phyloP scores from a whole-genome alignment of 2,113 vertebrate species.

The Mustela nigripes region DNA sequence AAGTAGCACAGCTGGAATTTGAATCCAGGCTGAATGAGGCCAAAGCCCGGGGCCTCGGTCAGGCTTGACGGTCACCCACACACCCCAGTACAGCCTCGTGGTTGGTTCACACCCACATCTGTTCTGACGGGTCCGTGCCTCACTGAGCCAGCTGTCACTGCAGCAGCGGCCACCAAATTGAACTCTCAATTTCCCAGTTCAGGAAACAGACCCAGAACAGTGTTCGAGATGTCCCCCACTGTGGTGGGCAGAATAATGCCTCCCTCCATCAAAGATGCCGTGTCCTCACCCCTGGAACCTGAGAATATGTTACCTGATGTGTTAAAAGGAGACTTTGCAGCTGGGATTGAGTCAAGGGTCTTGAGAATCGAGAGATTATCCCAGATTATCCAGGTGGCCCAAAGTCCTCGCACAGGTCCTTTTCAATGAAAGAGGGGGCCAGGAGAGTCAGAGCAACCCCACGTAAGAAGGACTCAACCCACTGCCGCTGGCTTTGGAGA shows the following conservation, averaged over 20 bases:
- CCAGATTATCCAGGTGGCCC: background rate
- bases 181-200: background rate
- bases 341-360: background rate
- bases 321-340: background rate
- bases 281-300: background rate
- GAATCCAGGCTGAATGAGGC: background rate
- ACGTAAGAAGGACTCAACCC: background rate
- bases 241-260: background rate
- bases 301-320: background rate
- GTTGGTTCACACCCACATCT: background rate
- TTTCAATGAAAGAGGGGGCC: background rate
- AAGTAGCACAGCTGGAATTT: background rate
- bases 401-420: background rate
- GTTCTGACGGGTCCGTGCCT: background rate
- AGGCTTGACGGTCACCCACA: background rate
- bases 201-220: background rate
- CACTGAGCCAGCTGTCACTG: too few relatives aligned
- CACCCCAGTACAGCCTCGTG: fast-evolving
- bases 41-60: background rate
- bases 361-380: background rate
- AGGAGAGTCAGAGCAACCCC: background rate
- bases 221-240: background rate
- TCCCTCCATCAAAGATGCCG: background rate
- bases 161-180: background rate
- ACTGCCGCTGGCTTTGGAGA: background rate